Percentiles rank a stretch among this genome's conserved stretches.
Evolutionary conservation across 1,140 invertebrate genomes (phyloP).

Genomic region (Tetragonula clypearis): DNA sequence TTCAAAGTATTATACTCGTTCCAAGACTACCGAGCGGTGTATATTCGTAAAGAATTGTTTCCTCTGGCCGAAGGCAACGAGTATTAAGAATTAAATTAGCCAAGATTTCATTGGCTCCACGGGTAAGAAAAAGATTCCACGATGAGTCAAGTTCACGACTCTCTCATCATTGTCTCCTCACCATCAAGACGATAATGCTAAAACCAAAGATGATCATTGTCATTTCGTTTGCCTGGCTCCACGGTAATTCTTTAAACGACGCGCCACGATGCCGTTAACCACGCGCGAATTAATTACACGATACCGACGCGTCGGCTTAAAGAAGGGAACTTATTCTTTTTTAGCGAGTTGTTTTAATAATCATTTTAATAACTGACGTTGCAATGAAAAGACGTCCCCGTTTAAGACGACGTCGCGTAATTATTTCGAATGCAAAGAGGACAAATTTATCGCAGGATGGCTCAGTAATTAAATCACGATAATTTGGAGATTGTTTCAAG

Average conservation of each 20-base stretch:
- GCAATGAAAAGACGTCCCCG: not conserved
- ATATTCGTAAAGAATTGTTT: not conserved
- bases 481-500: no score
- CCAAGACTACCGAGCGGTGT: no score
- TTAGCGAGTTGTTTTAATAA: no score
- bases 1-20: no score
- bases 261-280: not conserved
- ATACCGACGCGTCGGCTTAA: not conserved
- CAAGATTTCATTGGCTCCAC: not conserved
- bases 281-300: constrained; percentile 16
- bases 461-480: no score
- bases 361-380: not conserved
- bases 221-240: not conserved
- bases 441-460: no score
- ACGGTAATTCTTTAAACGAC: not conserved
- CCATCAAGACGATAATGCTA: constrained; percentile 30
- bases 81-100: constrained; percentile 9
- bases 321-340: not conserved
- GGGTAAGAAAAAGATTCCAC: not conserved
- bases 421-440: not conserved
- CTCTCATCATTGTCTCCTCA: constrained; percentile 73
- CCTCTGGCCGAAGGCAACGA: not conserved
- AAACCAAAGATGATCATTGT: constrained; percentile 11
- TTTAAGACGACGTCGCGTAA: not conserved
- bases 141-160: constrained; percentile 76